phyloP scores from a whole-genome alignment of 92 coral and sea anemone genomes.

The Pocillopora meandrina region DNA sequence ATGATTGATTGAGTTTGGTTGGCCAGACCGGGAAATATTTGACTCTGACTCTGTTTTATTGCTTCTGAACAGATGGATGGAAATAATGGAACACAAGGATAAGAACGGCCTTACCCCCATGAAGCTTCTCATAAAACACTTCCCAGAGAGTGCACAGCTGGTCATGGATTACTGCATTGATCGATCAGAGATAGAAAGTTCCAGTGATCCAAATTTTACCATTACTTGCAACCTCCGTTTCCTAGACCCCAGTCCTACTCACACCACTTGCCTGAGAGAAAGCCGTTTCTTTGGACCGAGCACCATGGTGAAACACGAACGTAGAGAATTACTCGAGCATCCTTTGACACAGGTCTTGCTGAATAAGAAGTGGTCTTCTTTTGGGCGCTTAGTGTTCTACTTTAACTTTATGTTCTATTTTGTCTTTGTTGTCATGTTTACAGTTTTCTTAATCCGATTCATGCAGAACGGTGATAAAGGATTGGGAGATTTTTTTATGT shows the following conservation, averaged over 20 bases:
- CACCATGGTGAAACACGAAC: slow-evolving; percentile 64
- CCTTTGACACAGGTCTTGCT: slow-evolving; percentile 69
- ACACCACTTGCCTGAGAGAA: slow-evolving; percentile 25
- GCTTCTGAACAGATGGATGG: slow-evolving; percentile 59
- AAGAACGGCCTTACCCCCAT: slow-evolving; percentile 56
- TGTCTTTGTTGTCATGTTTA: slow-evolving; percentile 45
- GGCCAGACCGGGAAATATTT: neutral
- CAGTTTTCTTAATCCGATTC: slow-evolving; percentile 39
- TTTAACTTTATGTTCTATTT: slow-evolving; percentile 57
- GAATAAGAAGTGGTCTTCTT: slow-evolving; percentile 65
- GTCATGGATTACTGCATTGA: slow-evolving; percentile 71
- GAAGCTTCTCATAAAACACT: slow-evolving; percentile 61
- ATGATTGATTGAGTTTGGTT: too few relatives aligned
- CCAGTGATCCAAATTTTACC: slow-evolving; percentile 50
- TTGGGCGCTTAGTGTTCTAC: slow-evolving; percentile 53
- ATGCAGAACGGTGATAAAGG: neutral
- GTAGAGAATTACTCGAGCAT: slow-evolving; percentile 59
- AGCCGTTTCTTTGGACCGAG: slow-evolving; percentile 66
- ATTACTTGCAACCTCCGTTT: slow-evolving; percentile 70
- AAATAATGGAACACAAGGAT: slow-evolving; percentile 46
- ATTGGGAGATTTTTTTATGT: neutral
- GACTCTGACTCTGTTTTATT: neutral
- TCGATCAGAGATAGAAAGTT: slow-evolving; percentile 37
- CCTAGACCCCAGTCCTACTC: slow-evolving; percentile 88
- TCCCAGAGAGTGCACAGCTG: slow-evolving; percentile 72